Evolutionary conservation across 1,140 invertebrate species (phyloP).

Genomic region (Zaprionus camerounensis): DNA sequence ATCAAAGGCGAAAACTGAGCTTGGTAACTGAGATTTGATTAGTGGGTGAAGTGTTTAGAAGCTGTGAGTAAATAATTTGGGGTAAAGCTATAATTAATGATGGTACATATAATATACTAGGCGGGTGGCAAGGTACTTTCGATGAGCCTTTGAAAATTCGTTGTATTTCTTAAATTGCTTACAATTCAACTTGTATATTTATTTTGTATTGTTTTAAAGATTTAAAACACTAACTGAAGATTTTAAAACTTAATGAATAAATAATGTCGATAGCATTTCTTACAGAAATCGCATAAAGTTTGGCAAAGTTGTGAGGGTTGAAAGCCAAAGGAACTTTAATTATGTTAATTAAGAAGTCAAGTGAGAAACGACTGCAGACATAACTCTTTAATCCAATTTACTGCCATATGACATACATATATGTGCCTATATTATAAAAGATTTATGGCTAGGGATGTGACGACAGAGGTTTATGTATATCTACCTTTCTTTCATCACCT

Average conservation of each 20-base stretch:
- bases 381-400: neutral
- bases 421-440: neutral
- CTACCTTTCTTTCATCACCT: neutral
- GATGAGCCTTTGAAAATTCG: too few relatives aligned
- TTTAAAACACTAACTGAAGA: too few relatives aligned
- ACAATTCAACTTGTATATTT: too few relatives aligned
- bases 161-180: too few relatives aligned
- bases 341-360: neutral
- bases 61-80: neutral
- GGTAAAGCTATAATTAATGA: neutral
- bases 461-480: neutral
- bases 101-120: neutral
- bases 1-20: slow-evolving; percentile 13
- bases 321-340: too few relatives aligned
- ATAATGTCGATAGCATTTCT: too few relatives aligned
- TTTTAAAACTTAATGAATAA: too few relatives aligned
- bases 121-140: neutral
- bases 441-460: neutral
- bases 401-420: neutral
- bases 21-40: slow-evolving; percentile 27
- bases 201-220: too few relatives aligned
- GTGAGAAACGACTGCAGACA: neutral
- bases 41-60: neutral
- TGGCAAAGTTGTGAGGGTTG: too few relatives aligned
- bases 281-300: too few relatives aligned